A percentile compares a stretch with the other conserved stretches of the same genome.
Evolutionary conservation across 2,797 vertebrate species (phyloP).

Genomic region (Loriculus beryllinus): DNA sequence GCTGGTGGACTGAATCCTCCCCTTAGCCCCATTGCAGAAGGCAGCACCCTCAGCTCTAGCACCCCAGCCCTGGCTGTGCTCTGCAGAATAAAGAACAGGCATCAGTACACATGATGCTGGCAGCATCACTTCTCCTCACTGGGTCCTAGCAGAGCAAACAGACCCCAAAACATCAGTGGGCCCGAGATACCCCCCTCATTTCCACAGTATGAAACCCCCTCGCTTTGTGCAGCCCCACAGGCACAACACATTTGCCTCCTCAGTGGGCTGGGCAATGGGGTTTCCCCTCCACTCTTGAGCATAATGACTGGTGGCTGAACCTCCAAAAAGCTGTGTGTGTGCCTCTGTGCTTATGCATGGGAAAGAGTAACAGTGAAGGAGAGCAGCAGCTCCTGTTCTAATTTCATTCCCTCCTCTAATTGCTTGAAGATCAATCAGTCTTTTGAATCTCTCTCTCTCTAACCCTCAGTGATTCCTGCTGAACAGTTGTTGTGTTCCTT

Average conservation of each 20-base stretch:
- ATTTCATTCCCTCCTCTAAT: not conserved
- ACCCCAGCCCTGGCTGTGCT: not conserved
- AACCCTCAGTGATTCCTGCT: not conserved
- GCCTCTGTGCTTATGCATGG: not conserved
- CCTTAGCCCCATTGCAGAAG: not conserved
- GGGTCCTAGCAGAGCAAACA: not conserved
- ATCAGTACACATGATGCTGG: not conserved
- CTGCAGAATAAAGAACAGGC: not conserved
- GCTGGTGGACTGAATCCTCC: not conserved
- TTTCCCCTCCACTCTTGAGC: accelerated
- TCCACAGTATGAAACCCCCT: accelerated
- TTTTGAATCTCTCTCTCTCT: not conserved
- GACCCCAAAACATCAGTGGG: not conserved
- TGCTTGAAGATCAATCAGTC: slow-evolving; percentile 36
- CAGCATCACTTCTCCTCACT: not conserved
- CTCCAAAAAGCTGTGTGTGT: accelerated
- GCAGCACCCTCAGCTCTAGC: accelerated
- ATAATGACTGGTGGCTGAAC: accelerated
- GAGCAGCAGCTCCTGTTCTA: not conserved
- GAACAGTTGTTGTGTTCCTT: slow-evolving; percentile 19
- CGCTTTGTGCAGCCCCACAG: not conserved
- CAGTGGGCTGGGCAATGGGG: not conserved
- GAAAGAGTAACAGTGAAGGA: not conserved
- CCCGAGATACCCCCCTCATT: not conserved
- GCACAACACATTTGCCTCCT: not conserved